Percentiles rank a stretch among this genome's conserved stretches.
phyloP scores from a whole-genome alignment of 1,140 invertebrate species.

The Procambarus clarkii region DNA sequence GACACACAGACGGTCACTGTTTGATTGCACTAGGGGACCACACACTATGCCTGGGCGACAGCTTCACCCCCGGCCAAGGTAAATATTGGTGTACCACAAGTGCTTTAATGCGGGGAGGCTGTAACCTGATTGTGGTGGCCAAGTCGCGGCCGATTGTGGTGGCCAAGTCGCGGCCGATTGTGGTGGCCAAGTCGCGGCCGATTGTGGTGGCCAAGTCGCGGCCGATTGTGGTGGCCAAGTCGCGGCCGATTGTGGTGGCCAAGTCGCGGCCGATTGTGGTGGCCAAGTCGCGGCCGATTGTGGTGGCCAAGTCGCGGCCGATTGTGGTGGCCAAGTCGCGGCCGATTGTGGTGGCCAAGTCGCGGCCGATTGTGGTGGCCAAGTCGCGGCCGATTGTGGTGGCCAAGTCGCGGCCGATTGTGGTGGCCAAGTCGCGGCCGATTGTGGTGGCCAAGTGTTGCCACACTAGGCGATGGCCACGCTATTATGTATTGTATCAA shows the following conservation, averaged over 20 bases:
- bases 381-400: too few species aligned
- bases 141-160: not conserved
- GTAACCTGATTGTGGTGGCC: not conserved
- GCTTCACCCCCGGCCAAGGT: not conserved
- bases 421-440: too few species aligned
- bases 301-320: not conserved
- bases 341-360: too few species aligned
- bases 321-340: too few species aligned
- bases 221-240: not conserved
- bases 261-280: not conserved
- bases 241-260: not conserved
- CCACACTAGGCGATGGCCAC: too few species aligned
- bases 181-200: not conserved
- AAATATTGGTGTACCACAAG: conserved; percentile 8
- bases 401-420: too few species aligned
- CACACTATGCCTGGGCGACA: not conserved
- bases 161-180: not conserved
- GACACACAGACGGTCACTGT: conserved; percentile 28
- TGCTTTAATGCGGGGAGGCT: not conserved
- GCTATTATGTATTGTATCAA: too few species aligned
- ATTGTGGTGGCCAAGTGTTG: too few species aligned
- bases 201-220: not conserved
- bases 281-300: not conserved
- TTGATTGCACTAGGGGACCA: conserved; percentile 34
- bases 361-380: too few species aligned